These are phyloP conservation scores for Burhinus oedicnemus DNA, from an alignment of 2,113 vertebrate genomes.

Conservation along the genomic window DNA sequence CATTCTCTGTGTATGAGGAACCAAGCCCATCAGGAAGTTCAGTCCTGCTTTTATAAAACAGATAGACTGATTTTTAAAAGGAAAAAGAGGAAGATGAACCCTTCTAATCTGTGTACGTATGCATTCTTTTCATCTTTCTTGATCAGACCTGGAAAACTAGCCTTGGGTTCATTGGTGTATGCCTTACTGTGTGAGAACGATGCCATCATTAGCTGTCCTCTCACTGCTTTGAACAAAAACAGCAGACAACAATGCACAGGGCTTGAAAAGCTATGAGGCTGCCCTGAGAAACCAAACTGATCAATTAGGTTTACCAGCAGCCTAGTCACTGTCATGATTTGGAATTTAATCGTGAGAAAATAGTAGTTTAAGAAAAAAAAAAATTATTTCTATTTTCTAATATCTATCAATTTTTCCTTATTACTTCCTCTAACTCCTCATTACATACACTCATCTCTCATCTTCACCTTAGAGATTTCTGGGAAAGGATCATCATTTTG, in stretches of 20 bases:
- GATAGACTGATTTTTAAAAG: not conserved
- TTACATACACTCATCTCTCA: not conserved
- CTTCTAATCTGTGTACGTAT: not conserved
- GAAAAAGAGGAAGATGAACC: not conserved
- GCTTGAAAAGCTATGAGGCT: not conserved
- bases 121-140: not conserved
- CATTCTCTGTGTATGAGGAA: not conserved
- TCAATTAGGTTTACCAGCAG: not conserved
- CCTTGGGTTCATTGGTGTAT: not conserved
- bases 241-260: fast-evolving
- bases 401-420: not conserved
- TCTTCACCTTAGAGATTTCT: not conserved
- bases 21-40: not conserved
- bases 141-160: not conserved
- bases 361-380: not conserved
- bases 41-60: not conserved
- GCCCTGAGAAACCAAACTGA: not conserved
- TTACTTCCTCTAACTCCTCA: not conserved
- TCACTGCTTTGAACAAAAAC: not conserved
- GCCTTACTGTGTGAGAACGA: not conserved
- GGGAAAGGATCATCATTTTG: not conserved
- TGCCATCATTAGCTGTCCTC: not conserved
- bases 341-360: not conserved
- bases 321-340: not conserved
- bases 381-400: not conserved